Conservation (phyloP, 2,888 invertebrate species). For the Aethes cnicana region DNA sequence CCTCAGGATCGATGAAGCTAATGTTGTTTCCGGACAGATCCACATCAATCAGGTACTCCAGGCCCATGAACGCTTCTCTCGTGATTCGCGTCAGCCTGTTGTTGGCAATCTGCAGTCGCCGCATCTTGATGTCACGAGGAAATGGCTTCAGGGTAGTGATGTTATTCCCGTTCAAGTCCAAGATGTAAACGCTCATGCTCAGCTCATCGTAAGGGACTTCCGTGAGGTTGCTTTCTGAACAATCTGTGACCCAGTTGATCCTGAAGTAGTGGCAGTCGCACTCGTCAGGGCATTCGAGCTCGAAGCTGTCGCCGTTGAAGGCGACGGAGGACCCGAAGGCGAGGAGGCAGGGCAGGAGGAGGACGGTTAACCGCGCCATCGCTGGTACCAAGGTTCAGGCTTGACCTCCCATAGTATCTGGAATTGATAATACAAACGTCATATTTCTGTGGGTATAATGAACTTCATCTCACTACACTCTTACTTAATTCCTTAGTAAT, state of each 20-base stretch:
- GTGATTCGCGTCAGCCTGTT: slow-evolving; percentile 84
- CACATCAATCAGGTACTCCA: slow-evolving; percentile 86
- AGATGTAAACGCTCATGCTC: slow-evolving; percentile 86
- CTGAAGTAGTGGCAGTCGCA: slow-evolving; percentile 90
- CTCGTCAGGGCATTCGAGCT: slow-evolving; percentile 87
- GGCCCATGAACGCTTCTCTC: slow-evolving; percentile 83
- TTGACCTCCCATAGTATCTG: slow-evolving; percentile 42
- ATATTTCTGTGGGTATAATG: no score
- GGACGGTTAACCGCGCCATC: slow-evolving; percentile 54
- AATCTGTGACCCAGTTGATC: slow-evolving; percentile 89
- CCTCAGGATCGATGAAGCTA: slow-evolving; percentile 84
- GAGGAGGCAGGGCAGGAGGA: slow-evolving; percentile 58
- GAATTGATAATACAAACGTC: slow-evolving; percentile 30
- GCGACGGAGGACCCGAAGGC: slow-evolving; percentile 51
- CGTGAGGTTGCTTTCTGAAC: slow-evolving; percentile 88
- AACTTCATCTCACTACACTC: no score
- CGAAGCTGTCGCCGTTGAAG: slow-evolving; percentile 85
- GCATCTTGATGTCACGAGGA: slow-evolving; percentile 86
- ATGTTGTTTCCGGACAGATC: slow-evolving; percentile 87
- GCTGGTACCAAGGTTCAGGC: slow-evolving; percentile 30
- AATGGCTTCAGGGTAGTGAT: slow-evolving; percentile 83
- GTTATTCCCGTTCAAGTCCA: slow-evolving; percentile 87
- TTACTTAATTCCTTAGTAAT: no score
- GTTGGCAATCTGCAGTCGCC: slow-evolving; percentile 86
- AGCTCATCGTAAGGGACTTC: slow-evolving; percentile 86